These are phyloP conservation scores for Rallus crepitans DNA, from an alignment of 2,797 vertebrate species.

Conservation along the genomic window DNA sequence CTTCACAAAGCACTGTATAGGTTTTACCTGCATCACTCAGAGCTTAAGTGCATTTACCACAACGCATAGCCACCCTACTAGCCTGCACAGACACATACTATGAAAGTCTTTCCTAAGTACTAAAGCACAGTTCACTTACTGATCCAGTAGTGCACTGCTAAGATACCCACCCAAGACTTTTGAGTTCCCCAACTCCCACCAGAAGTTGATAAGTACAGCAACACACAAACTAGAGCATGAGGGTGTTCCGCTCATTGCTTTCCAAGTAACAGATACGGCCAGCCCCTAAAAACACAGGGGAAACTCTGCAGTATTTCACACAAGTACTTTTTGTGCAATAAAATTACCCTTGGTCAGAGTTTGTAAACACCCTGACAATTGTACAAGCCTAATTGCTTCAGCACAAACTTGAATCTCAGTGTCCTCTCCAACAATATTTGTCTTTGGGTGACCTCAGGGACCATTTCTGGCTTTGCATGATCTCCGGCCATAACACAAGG, in stretches of 20 bases:
- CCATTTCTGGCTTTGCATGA: not conserved
- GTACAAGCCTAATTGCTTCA: not conserved
- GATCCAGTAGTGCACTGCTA: accelerated
- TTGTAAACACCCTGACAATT: not conserved
- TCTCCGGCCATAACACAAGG: not conserved
- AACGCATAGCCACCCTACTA: not conserved
- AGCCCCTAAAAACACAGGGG: not conserved
- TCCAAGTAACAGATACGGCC: not conserved
- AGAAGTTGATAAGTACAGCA: not conserved
- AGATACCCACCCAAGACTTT: not conserved
- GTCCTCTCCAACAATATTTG: not conserved
- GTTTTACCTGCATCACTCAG: not conserved
- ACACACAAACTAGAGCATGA: not conserved
- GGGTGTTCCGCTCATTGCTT: not conserved
- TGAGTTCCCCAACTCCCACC: not conserved
- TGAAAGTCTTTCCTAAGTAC: not conserved
- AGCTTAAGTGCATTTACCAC: not conserved
- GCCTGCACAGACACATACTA: not conserved
- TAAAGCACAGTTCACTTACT: not conserved
- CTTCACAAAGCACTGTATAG: not conserved
- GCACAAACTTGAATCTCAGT: not conserved
- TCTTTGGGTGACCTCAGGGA: not conserved
- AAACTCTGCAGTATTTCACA: not conserved
- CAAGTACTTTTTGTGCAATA: not conserved
- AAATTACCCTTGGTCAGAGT: not conserved